These are phyloP conservation scores for Gallirallus australis DNA, from an alignment of 2,797 vertebrate genomes.

Conservation along the genomic window DNA sequence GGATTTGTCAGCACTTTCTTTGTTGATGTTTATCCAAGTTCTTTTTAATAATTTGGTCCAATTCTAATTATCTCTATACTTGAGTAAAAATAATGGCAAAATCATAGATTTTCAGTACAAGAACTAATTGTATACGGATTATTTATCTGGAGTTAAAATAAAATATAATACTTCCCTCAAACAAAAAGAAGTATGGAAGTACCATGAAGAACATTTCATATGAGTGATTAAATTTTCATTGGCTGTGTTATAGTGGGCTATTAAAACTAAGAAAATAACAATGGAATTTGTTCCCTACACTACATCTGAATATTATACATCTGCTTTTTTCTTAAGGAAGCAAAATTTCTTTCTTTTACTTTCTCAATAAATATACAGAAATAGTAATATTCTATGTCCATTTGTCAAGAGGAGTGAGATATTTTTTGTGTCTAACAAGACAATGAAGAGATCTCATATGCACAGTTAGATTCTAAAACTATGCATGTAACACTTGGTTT, in stretches of 20 bases:
- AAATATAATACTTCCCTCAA: slow-evolving; percentile 6
- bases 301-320: neutral
- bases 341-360: neutral
- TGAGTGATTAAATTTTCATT: neutral
- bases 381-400: neutral
- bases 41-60: slow-evolving; percentile 14
- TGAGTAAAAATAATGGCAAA: neutral
- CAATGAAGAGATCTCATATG: neutral
- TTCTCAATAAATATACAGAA: neutral
- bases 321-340: neutral
- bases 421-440: neutral
- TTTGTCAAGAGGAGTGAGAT: neutral
- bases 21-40: neutral
- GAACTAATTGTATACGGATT: neutral
- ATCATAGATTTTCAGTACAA: neutral
- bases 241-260: neutral
- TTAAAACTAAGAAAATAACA: neutral
- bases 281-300: neutral
- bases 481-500: rapidly evolving
- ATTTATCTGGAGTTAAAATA: slow-evolving; percentile 11
- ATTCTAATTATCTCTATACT: neutral
- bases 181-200: neutral
- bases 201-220: neutral
- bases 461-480: neutral
- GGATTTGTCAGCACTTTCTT: neutral